phyloP scores from a whole-genome alignment of 2,113 vertebrate species.

The Eretmochelys imbricata region DNA sequence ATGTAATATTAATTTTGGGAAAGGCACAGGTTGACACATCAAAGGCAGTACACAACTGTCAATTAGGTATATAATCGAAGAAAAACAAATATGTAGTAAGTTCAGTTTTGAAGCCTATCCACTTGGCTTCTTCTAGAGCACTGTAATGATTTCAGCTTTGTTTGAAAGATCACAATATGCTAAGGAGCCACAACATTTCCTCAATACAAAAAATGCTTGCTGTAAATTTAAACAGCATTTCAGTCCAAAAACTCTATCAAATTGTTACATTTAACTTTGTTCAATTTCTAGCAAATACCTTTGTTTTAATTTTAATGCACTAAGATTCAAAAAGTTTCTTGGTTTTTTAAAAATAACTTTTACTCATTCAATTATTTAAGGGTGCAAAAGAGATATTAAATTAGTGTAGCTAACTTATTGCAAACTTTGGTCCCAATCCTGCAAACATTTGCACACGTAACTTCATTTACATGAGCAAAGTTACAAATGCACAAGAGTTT shows the following conservation, averaged over 20 bases:
- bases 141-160: constrained; percentile 2
- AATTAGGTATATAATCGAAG: not conserved
- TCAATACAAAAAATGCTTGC: constrained; percentile 16
- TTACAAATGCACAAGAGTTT: not conserved
- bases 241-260: rapidly evolving
- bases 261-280: not conserved
- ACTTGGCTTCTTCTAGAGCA: constrained; percentile 25
- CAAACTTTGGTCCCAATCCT: not conserved
- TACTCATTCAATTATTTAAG: not conserved
- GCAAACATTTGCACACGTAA: not conserved
- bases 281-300: not conserved
- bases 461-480: not conserved
- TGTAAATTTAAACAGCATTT: constrained; percentile 16
- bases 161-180: constrained; percentile 19
- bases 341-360: not conserved
- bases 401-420: not conserved
- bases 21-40: not conserved
- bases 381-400: not conserved
- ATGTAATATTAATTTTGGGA: not conserved
- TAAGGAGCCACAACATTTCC: constrained; percentile 18
- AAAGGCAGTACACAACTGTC: not conserved
- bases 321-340: not conserved
- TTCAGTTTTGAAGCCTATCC: constrained; percentile 33
- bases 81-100: not conserved
- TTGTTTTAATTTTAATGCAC: not conserved